Evolutionary conservation across 2,113 vertebrate species (phyloP).

Genomic region (Psophia crepitans): DNA sequence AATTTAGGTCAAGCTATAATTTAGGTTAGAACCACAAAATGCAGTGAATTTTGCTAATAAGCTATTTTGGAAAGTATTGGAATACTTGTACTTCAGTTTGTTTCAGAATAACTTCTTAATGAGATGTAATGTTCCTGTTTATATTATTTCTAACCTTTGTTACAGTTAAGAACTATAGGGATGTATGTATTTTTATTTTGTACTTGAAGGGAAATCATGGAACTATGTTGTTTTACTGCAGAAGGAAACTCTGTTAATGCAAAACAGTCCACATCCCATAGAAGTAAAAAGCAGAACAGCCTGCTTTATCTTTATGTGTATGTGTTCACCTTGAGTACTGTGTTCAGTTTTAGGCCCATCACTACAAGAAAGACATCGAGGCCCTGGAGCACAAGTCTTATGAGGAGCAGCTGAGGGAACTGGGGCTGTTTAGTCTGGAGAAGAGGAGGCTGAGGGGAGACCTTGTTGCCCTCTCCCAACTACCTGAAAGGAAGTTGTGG

Average conservation of each 20-base stretch:
- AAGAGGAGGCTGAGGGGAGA: too few species aligned
- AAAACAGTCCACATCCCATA: not conserved
- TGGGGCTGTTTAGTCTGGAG: too few species aligned
- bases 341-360: too few species aligned
- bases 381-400: too few species aligned
- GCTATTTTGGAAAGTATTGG: not conserved
- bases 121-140: not conserved
- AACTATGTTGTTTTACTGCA: not conserved
- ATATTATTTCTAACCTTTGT: not conserved
- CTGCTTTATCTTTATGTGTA: not conserved
- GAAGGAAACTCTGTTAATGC: not conserved
- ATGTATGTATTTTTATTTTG: not conserved
- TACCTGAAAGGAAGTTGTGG: too few species aligned
- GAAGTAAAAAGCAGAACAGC: not conserved
- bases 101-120: not conserved
- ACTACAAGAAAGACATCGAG: too few species aligned
- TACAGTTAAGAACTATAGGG: not conserved
- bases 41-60: not conserved
- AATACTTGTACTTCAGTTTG: not conserved
- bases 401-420: too few species aligned
- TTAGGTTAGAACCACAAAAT: conserved; percentile 28
- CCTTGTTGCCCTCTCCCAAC: too few species aligned
- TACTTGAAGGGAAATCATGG: not conserved
- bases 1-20: conserved; percentile 32
- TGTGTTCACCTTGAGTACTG: too few species aligned